These are phyloP conservation scores for Coelogynopora nodosa DNA, from an alignment of 2,888 invertebrate species.

Conservation along the genomic window DNA sequence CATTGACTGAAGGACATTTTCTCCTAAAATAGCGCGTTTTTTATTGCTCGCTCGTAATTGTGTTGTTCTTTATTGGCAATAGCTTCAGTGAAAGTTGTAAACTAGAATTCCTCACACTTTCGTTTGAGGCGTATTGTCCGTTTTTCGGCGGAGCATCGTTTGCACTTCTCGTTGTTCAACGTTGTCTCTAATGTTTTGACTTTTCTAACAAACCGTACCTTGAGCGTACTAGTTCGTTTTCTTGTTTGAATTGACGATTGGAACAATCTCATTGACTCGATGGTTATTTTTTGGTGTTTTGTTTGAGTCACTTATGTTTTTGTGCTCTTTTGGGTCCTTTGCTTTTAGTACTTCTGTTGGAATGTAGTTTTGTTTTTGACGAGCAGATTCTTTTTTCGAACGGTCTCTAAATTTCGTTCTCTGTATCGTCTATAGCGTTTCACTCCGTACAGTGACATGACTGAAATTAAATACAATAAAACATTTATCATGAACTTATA, in stretches of 20 bases:
- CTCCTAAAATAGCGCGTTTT: background rate
- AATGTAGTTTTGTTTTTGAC: conserved; percentile 6
- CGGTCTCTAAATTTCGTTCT: background rate
- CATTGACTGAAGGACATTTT: background rate
- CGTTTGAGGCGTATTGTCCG: background rate
- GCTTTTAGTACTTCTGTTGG: background rate
- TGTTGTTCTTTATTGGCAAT: background rate
- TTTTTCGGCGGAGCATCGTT: background rate
- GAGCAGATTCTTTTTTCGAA: background rate
- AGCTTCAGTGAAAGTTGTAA: background rate
- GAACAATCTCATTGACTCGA: conserved; percentile 19
- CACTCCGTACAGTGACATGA: background rate
- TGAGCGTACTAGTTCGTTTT: conserved; percentile 12
- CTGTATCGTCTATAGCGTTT: background rate
- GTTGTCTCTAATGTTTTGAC: background rate
- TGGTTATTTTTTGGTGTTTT: background rate
- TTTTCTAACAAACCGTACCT: background rate
- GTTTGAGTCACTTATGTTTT: background rate
- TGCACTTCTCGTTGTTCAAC: conserved; percentile 3
- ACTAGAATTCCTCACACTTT: background rate
- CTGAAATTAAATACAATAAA: background rate
- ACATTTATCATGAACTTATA: background rate
- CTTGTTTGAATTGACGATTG: conserved; percentile 17
- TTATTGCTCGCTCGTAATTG: background rate
- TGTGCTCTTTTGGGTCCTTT: background rate